A percentile compares a stretch with the other conserved stretches of the same genome.
Evolutionary conservation across 2,888 invertebrate species (phyloP).

Genomic region (Hirtodrosophila duncani): DNA sequence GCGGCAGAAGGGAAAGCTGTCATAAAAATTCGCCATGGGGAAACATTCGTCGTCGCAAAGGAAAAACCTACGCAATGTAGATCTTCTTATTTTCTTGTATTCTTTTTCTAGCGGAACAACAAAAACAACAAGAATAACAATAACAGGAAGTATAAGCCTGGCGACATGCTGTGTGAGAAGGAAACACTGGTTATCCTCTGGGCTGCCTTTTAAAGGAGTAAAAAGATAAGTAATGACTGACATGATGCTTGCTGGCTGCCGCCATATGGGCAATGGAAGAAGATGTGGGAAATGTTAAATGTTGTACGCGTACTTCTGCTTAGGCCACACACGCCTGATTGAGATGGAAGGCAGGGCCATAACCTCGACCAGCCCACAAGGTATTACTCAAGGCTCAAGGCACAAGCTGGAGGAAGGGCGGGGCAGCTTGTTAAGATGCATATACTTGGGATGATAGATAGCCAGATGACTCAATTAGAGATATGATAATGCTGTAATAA

Average conservation of each 20-base stretch:
- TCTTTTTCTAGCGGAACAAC: slow-evolving; percentile 40
- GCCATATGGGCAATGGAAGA: slow-evolving; percentile 2
- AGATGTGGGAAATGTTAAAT: neutral
- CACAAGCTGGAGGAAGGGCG: slow-evolving; percentile 5
- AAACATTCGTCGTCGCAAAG: slow-evolving; percentile 48
- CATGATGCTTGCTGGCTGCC: slow-evolving; percentile 48
- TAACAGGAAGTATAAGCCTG: slow-evolving; percentile 18
- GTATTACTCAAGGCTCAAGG: slow-evolving; percentile 41
- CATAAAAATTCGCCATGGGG: slow-evolving; percentile 65
- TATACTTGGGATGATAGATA: slow-evolving; percentile 49
- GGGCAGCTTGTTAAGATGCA: slow-evolving; percentile 27
- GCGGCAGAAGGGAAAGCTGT: slow-evolving; percentile 38
- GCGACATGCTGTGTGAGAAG: slow-evolving; percentile 35
- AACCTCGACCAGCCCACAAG: slow-evolving; percentile 43
- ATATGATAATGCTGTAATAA: slow-evolving; percentile 38
- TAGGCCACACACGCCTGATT: slow-evolving; percentile 16
- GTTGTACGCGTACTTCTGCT: slow-evolving; percentile 13
- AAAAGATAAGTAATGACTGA: slow-evolving; percentile 63
- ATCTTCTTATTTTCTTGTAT: slow-evolving; percentile 20
- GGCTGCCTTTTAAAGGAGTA: slow-evolving; percentile 46
- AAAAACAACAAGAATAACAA: slow-evolving; percentile 23
- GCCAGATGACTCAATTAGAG: slow-evolving; percentile 56
- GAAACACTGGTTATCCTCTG: too few species aligned
- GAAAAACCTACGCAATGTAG: slow-evolving; percentile 57
- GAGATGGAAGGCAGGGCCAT: slow-evolving; percentile 56